Conservation (phyloP, 2,113 vertebrate species). For the Taxidea taxus region DNA sequence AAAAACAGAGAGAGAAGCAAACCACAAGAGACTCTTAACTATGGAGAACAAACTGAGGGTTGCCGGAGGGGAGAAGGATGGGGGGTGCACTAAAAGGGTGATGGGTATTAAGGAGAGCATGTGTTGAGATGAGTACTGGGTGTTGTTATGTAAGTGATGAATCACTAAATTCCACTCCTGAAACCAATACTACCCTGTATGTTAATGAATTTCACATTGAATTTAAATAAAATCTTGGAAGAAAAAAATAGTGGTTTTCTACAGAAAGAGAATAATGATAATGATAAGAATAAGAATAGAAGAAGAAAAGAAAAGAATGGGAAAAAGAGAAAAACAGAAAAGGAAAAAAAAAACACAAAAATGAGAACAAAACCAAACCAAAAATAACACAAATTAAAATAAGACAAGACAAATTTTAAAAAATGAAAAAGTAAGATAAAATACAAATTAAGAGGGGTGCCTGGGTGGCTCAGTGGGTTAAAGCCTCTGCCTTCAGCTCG, state of each 20-base stretch:
- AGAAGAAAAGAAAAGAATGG: neutral
- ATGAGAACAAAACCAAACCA: neutral
- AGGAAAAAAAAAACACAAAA: neutral
- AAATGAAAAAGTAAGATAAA: neutral
- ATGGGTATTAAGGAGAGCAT: too few species aligned
- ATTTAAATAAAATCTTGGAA: neutral
- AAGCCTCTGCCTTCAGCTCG: too few species aligned
- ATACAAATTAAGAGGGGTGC: neutral
- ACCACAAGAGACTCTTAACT: too few species aligned
- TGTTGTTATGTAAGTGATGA: neutral
- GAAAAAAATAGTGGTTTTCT: neutral
- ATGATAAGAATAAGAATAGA: neutral
- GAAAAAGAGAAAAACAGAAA: neutral
- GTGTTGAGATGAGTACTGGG: neutral
- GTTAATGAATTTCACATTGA: neutral
- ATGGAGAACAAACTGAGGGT: too few species aligned
- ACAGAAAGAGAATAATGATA: neutral
- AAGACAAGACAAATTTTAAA: neutral
- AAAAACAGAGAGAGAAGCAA: too few species aligned
- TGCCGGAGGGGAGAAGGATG: too few species aligned
- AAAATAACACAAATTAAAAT: neutral
- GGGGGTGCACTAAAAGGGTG: too few species aligned
- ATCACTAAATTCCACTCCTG: neutral
- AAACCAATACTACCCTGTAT: neutral
- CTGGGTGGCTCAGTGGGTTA: too few species aligned